Conservation (phyloP, 2,888 invertebrate species). For the Agonum fuliginosum region DNA sequence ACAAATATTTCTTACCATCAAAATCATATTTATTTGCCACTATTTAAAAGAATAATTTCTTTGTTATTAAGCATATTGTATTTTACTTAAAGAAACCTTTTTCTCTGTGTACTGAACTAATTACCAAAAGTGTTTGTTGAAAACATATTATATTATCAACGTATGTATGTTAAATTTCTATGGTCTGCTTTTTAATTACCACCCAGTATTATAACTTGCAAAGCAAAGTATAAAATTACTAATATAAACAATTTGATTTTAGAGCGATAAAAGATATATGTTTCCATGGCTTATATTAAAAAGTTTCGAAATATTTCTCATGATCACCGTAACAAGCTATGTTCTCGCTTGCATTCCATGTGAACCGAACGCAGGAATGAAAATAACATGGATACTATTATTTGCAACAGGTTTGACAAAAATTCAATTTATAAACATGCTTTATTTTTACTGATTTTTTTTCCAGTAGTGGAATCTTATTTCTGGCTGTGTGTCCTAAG, state of each 20-base stretch:
- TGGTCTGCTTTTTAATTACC: too few relatives aligned
- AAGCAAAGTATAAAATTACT: neutral
- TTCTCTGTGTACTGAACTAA: too few relatives aligned
- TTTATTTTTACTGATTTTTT: too few relatives aligned
- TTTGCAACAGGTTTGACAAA: neutral
- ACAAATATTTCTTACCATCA: too few relatives aligned
- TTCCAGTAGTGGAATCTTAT: conserved; percentile 17
- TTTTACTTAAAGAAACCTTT: too few relatives aligned
- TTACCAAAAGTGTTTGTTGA: too few relatives aligned
- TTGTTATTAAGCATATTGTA: too few relatives aligned
- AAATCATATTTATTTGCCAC: too few relatives aligned
- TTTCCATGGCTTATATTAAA: conserved; percentile 42
- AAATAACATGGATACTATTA: neutral
- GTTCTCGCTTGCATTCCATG: neutral
- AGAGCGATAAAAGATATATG: conserved; percentile 34
- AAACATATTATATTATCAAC: too few relatives aligned
- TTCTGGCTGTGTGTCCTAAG: conserved; percentile 15
- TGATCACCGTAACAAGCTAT: conserved; percentile 8
- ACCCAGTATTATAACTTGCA: neutral
- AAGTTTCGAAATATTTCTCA: conserved; percentile 32
- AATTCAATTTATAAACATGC: neutral
- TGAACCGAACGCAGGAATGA: neutral
- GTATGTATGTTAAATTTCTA: too few relatives aligned
- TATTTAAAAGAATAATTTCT: too few relatives aligned
- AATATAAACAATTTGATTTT: conserved; percentile 6